These are phyloP conservation scores for Onchidella celtica DNA, from an alignment of 2,888 invertebrate genomes.

Conservation along the genomic window DNA sequence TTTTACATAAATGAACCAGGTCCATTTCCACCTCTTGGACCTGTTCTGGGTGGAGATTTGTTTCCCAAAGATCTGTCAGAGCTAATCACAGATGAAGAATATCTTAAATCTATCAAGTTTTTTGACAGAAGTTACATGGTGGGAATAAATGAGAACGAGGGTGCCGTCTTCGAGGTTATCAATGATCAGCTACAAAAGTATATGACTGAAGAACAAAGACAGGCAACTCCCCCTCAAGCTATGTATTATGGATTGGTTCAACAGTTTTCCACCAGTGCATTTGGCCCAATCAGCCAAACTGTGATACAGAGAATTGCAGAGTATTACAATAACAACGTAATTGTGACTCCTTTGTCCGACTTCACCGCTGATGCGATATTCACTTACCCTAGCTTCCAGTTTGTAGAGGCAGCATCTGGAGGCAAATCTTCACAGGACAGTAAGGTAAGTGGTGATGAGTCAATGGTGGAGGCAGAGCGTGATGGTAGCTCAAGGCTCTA, in stretches of 20 bases:
- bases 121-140: conserved; percentile 36
- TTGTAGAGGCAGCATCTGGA: conserved; percentile 1
- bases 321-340: conserved; percentile 19
- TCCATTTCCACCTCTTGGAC: not conserved
- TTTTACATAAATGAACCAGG: not conserved
- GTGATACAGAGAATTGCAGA: conserved; percentile 12
- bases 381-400: not conserved
- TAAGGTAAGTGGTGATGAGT: not conserved
- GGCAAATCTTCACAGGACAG: conserved; percentile 20
- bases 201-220: not conserved
- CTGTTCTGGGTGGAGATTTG: conserved; percentile 37
- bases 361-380: conserved; percentile 34
- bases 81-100: conserved; percentile 28
- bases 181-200: not conserved
- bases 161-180: conserved; percentile 3
- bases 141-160: conserved; percentile 40
- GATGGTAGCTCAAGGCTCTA: not conserved
- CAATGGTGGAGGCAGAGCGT: not conserved
- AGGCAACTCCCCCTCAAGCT: not conserved
- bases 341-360: not conserved
- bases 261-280: not conserved
- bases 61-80: conserved; percentile 26
- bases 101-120: conserved; percentile 45
- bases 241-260: not conserved
- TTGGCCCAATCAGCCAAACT: conserved; percentile 24